Base-by-base conservation (phyloP, 2,797 vertebrate species). In the Mastacembelus armatus region DNA sequence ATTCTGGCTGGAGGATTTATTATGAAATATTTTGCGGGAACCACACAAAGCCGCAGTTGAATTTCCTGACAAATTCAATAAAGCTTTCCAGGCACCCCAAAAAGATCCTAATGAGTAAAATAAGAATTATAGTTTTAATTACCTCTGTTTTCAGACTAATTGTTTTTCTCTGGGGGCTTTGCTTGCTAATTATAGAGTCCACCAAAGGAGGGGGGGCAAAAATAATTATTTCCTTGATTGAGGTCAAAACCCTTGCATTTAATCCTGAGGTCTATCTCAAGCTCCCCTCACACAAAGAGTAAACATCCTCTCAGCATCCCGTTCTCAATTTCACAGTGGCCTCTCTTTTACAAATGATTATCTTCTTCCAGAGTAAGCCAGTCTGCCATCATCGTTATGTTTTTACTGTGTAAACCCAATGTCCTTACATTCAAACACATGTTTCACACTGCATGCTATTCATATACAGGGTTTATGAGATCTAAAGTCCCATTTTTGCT, bases 211-310 rank as follows among this genome's bases (percentile, higher is more conserved):
- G 72, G 84, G 80, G 78, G 58, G 79, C 78, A 83, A 80, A 78
- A 83, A 81, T 89, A 90, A 93, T 93, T 92, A 91, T 87, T 87
- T 88, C 64, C 69, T 67, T 91, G 86, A 93, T 91, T 92, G 91
- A 87, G 91, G 91, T 92, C 91, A 89, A 49, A 84, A 80, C 88
- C 88, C 60, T 77, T 66, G 71, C 66, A 76, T 84, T 90, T 89
- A 90, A 88, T 88, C 88, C 85, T 0, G 65, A 75, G 77, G 79
- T 88, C 75, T 84, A 58, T 81, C 62, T 62, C 6, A 45, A 75
- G 58, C 64, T 56, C 75, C 45, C 61, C 66, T 42, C 71, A 57
- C 74, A 78, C 38, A 38, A 59, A 69, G 66, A 75, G 78, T 62
- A 78, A 85, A 79, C 63, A 77, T 57, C 59, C 39, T 77, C 62